phyloP scores from a whole-genome alignment of 1,140 invertebrate genomes.

The Lepidurus packardi region DNA sequence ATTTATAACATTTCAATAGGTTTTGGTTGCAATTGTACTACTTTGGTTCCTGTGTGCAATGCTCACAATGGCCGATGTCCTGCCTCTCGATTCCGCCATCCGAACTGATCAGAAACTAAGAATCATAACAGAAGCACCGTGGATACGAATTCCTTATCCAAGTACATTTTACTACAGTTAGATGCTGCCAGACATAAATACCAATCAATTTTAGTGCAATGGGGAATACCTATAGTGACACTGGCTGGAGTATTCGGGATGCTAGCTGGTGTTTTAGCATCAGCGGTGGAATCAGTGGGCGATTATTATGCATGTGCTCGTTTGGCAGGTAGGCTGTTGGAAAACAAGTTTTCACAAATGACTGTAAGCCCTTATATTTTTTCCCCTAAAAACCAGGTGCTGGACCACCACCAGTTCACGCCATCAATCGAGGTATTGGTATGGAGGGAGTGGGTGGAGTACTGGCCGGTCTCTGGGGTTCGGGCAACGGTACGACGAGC shows the following conservation, averaged over 20 bases:
- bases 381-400: conserved; percentile 51
- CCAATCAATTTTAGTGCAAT: conserved; percentile 57
- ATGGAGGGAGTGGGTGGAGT: conserved; percentile 77
- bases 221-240: conserved; percentile 72
- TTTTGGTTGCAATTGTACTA: conserved; percentile 31
- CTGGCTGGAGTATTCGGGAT: conserved; percentile 71
- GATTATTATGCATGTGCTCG: conserved; percentile 81
- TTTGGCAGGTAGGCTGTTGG: conserved; percentile 51
- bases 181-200: not conserved
- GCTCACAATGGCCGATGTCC: conserved; percentile 45
- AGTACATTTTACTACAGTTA: conserved; percentile 46
- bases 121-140: conserved; percentile 65
- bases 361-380: not conserved
- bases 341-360: not conserved
- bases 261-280: conserved; percentile 74
- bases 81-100: conserved; percentile 62
- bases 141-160: conserved; percentile 81
- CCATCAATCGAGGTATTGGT: conserved; percentile 77
- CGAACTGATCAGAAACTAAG: conserved; percentile 69
- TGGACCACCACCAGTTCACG: conserved; percentile 72
- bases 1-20: conserved; percentile 4
- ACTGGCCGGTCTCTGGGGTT: conserved; percentile 71
- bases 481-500: conserved; percentile 78
- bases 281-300: conserved; percentile 78
- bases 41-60: conserved; percentile 33